phyloP scores from a whole-genome alignment of 1,140 invertebrate species.

The Drosophila rufa region DNA sequence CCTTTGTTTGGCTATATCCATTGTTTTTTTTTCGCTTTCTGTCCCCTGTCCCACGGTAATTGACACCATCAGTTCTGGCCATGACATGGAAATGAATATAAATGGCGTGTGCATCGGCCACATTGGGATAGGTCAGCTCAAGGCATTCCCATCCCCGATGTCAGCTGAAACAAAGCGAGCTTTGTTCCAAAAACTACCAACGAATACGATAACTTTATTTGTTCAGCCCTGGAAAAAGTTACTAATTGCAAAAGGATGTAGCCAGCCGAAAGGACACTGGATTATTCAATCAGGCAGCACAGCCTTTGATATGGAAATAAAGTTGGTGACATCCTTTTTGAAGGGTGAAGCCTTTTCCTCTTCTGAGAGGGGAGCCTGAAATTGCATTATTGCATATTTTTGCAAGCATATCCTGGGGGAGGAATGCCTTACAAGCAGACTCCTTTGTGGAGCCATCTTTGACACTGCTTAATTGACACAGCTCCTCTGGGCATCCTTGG shows the following conservation, averaged over 20 bases:
- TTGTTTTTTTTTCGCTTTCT: neutral
- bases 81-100: slow-evolving; percentile 69
- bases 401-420: slow-evolving; percentile 1
- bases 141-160: neutral
- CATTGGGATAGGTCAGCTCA: slow-evolving; percentile 64
- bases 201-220: slow-evolving; percentile 50
- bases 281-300: slow-evolving; percentile 28
- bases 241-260: slow-evolving; percentile 50
- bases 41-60: slow-evolving; percentile 37
- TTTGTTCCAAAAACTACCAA: slow-evolving; percentile 26
- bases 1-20: slow-evolving; percentile 23
- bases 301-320: slow-evolving; percentile 45
- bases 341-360: neutral
- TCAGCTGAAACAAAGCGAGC: too few relatives aligned
- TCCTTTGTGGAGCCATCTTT: slow-evolving; percentile 16
- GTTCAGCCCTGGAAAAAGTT: slow-evolving; percentile 15
- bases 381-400: slow-evolving; percentile 53
- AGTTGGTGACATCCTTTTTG: neutral
- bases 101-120: slow-evolving; percentile 42
- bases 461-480: slow-evolving; percentile 52
- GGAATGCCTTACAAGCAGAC: slow-evolving; percentile 1
- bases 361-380: slow-evolving; percentile 2
- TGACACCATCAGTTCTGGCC: slow-evolving; percentile 60
- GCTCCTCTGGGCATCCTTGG: slow-evolving; percentile 84
- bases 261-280: slow-evolving; percentile 10